phyloP scores from a whole-genome alignment of 2,113 vertebrate genomes.

The Alligator sinensis region DNA sequence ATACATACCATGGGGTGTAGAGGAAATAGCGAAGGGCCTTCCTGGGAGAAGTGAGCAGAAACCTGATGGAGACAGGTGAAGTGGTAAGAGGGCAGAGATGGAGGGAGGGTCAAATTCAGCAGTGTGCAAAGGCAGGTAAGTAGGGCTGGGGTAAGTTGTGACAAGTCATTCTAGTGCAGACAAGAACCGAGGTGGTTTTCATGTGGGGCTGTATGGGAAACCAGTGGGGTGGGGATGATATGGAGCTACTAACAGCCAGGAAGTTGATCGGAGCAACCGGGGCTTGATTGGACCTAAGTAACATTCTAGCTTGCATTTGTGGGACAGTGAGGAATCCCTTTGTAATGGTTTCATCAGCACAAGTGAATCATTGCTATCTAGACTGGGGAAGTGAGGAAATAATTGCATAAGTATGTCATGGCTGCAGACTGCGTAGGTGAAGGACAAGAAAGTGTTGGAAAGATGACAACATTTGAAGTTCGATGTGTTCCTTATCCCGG shows the following conservation, averaged over 20 bases:
- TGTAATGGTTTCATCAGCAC: slow-evolving; percentile 16
- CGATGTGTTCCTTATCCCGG: not conserved
- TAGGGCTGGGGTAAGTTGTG: rapidly evolving
- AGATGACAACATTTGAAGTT: not conserved
- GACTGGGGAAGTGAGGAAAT: slow-evolving; percentile 47
- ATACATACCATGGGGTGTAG: not conserved
- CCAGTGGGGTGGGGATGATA: not conserved
- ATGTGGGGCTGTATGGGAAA: not conserved
- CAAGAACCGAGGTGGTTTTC: not conserved
- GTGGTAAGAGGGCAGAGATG: not conserved
- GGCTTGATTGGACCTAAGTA: not conserved
- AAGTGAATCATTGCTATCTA: slow-evolving; percentile 51
- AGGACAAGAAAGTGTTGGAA: not conserved
- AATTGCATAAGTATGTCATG: slow-evolving; percentile 51
- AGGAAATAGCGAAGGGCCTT: not conserved
- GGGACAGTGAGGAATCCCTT: slow-evolving; percentile 55
- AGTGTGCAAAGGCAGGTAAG: not conserved
- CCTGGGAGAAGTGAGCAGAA: not conserved
- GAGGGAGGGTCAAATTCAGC: not conserved
- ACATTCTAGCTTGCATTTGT: slow-evolving; percentile 46
- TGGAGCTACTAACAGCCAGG: not conserved
- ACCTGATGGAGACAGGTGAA: not conserved
- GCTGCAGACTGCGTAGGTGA: not conserved
- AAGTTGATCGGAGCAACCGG: not conserved
- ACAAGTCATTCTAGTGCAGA: not conserved